Base-by-base conservation (phyloP, 1,140 invertebrate species). In the Drosophila sp. region DNA sequence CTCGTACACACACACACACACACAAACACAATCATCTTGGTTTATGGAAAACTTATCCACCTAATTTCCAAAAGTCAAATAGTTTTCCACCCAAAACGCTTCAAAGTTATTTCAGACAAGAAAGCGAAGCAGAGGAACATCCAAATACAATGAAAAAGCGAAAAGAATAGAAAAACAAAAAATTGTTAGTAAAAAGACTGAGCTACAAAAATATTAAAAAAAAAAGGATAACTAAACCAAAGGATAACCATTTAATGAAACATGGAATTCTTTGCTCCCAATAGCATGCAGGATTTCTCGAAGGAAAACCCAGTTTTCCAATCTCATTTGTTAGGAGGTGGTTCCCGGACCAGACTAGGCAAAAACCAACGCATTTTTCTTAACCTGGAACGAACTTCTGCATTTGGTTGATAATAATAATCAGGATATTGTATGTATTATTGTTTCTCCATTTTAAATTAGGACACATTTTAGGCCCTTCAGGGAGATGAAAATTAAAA, bases 161-260 rank as follows among this genome's bases (percentile, higher is more conserved):
- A 77, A 77, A 64, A 67, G 35, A 56, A 60, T 60, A 71, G 69
- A 68, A 80, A 80, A 70, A 60, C 72, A 68, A 72, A 76, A 79
- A 90, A 90, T 82, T 80, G 79, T 90, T 90, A 90, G 86, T 90
- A 90, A 90, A 85, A 90, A 90, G 86, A 90, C 86, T 90, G 86
- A 90, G 86, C 86, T 86, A 90, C 81, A 90, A 90, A 90, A 77
- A 78, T 80, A 68, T 61, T 67, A 60, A 66, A 76, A 79, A 84
- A 84, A 54, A 62, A 35, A 32, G 58, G 58, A 66, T 73, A 58
- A 60, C 54, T 55, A 68, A 57, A 75, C 54, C 65, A 65, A 67
- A 79, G 55, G 62, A 77, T 50, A 71, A 58, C 7, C 56, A 30
- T 63, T 70, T 70, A 70, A 35, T 61, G 23, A 60, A 41, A 41